A percentile compares a stretch with the other conserved stretches of the same genome.
These are phyloP conservation scores for Rotaria sp. DNA, from an alignment of 2,888 invertebrate genomes.

Conservation along the genomic window DNA sequence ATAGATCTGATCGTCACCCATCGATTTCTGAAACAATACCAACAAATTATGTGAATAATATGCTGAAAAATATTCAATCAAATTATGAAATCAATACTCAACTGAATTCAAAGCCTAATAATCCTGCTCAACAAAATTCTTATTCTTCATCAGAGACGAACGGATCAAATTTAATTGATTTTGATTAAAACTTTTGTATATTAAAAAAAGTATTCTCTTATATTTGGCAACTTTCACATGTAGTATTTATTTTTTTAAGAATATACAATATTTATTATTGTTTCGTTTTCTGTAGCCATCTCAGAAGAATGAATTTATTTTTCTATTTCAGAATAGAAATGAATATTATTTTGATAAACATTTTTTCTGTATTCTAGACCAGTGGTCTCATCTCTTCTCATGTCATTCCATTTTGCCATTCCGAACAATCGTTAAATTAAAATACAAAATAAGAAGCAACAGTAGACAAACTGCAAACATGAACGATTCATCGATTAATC, in stretches of 20 bases:
- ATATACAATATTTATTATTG: not conserved
- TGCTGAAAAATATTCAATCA: not conserved
- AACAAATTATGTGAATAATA: not conserved
- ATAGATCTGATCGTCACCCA: not conserved
- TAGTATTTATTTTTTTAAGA: not conserved
- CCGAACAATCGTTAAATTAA: not conserved
- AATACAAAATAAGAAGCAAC: not conserved
- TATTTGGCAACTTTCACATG: not conserved
- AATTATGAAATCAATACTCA: not conserved
- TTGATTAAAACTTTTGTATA: not conserved
- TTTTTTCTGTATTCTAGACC: not conserved
- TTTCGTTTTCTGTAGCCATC: not conserved
- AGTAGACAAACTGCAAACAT: not conserved
- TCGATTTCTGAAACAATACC: not conserved
- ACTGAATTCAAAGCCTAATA: not conserved
- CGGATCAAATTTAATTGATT: not conserved
- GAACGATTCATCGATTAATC: slow-evolving; percentile 17
- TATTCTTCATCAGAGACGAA: not conserved
- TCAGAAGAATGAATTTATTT: not conserved
- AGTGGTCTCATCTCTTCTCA: not conserved
- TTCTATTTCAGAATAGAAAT: not conserved
- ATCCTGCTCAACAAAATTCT: not conserved
- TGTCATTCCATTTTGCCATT: slow-evolving; percentile 7
- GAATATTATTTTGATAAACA: not conserved
- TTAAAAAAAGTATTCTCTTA: not conserved